Percentiles rank a stretch among this genome's conserved stretches.
Evolutionary conservation across 2,113 vertebrate species (phyloP).

Genomic region (Petrocephalus microphthalmus): DNA sequence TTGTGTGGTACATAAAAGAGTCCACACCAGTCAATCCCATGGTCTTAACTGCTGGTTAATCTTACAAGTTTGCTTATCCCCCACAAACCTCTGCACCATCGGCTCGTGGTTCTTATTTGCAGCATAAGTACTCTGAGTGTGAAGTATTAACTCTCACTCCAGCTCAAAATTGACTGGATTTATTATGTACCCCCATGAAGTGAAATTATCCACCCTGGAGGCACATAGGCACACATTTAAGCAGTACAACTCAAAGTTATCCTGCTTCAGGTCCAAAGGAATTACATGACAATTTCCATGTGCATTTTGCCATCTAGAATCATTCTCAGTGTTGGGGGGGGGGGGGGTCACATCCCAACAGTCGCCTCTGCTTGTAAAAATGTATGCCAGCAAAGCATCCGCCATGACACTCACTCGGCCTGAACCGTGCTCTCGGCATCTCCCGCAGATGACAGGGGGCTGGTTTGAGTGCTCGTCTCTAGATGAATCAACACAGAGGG

Average conservation of each 20-base stretch:
- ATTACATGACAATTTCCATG: not conserved
- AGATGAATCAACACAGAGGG: not conserved
- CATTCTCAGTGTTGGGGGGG: not conserved
- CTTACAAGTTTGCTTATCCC: not conserved
- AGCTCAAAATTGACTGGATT: not conserved
- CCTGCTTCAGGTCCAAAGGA: not conserved
- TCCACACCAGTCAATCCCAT: not conserved
- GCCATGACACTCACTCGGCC: not conserved
- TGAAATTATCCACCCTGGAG: not conserved
- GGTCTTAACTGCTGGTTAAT: not conserved
- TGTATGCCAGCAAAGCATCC: not conserved
- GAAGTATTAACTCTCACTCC: not conserved
- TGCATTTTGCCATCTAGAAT: not conserved
- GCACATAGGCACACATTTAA: not conserved
- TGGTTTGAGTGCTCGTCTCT: not conserved
- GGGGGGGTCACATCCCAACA: not conserved
- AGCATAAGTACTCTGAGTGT: not conserved
- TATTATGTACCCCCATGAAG: not conserved
- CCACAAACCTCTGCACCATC: not conserved
- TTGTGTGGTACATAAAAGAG: not conserved
- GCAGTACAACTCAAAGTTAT: not conserved
- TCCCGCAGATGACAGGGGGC: not conserved
- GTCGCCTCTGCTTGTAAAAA: not conserved
- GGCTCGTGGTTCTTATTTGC: not conserved
- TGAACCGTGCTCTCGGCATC: not conserved